Conservation (phyloP, 2,797 vertebrate genomes). For the Gymnothorax reevesii region DNA sequence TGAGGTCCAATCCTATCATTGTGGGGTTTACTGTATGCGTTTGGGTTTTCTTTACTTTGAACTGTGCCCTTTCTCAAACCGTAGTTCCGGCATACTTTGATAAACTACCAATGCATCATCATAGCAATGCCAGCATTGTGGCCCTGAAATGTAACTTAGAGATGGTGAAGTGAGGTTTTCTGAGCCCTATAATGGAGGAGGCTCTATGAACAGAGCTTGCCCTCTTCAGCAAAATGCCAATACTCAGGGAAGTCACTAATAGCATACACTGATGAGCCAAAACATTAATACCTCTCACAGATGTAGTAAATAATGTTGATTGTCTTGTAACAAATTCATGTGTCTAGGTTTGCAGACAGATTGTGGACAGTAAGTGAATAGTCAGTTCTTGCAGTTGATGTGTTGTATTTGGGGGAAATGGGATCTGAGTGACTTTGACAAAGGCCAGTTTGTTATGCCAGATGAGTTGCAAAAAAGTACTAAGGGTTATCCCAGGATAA, state of each 20-base stretch:
- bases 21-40: not conserved
- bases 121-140: not conserved
- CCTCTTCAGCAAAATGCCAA: not conserved
- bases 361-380: too few relatives aligned
- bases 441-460: too few relatives aligned
- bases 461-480: too few relatives aligned
- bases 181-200: not conserved
- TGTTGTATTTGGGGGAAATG: too few relatives aligned
- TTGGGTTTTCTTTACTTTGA: conserved; percentile 4
- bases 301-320: too few relatives aligned
- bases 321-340: too few relatives aligned
- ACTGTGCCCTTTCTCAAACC: not conserved
- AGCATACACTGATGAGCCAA: not conserved
- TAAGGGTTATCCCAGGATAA: too few relatives aligned
- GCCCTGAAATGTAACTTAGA: not conserved
- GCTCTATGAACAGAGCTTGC: not conserved
- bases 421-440: too few relatives aligned
- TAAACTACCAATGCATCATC: not conserved
- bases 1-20: not conserved
- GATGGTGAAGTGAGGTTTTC: not conserved
- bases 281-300: not conserved
- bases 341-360: too few relatives aligned
- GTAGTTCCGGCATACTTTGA: not conserved
- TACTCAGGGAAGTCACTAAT: not conserved
- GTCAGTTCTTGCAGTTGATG: too few relatives aligned